Base-by-base conservation (phyloP, 2,113 vertebrate genomes). In the Eolophus roseicapilla region DNA sequence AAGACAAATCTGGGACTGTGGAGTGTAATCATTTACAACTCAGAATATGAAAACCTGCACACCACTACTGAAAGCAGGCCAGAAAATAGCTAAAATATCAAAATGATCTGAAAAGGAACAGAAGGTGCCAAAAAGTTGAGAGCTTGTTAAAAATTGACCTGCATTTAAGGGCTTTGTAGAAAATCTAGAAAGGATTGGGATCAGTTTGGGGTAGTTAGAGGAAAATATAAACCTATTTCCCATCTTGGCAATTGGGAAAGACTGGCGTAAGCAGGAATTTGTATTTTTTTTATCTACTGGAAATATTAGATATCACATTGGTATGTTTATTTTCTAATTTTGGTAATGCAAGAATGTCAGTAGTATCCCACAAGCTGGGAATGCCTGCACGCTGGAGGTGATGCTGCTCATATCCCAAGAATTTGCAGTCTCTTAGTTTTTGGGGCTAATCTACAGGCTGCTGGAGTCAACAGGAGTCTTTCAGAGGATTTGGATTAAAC, bases 21-120 rank as follows among this genome's bases (percentile, higher is more conserved):
- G 78, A 93, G 90, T 10, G 24, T 92, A 97, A 97, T 97, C 97
- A 97, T 96, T 96, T 96, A 71, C 94, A 96, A 95, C 87, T 95
- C 92, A 41, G 73, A 92, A 75, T 49, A 97, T 44, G 71, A 95
- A 97, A 96, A 96, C 96, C 95, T 97, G 95, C 96, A 95, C 96
- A 93, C 82, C 83, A 88, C 97, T 92, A 82, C 78, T 96, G 96
- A 97, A 96, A 94, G 90, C 95, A 88, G 93, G 95, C 97, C 97
- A 98, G 97, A 93, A 98, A 98, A 97, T 88, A 92, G 81, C 96
- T 96, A 96, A 96, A 96, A 97, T 97, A 96, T 94, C 95, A 96
- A 93, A 96, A 96, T 88, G 85, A 95, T 96, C 96, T 97, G 95
- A 96, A 97, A 97, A 95, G 97, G 96, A 98, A 97, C 95, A 96